Base-by-base conservation (phyloP, 2,888 invertebrate species). In the Xestia ashworthii region DNA sequence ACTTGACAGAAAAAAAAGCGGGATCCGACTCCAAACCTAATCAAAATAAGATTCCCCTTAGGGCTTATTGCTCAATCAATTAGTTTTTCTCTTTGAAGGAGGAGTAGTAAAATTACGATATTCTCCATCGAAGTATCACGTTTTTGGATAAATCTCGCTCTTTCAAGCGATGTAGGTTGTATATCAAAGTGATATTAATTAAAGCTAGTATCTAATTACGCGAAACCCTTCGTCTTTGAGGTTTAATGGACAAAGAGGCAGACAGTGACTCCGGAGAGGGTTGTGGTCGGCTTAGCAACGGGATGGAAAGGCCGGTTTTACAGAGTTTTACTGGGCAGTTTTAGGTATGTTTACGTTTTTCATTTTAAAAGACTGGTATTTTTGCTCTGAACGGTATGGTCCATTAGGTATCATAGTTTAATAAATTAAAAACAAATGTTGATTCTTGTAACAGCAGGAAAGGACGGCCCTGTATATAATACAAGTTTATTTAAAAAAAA, bases 131-230 rank as follows among this genome's bases (percentile, higher is more conserved):
- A 66, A 58, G 25, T 55, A 50, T 65, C 22, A 66, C 16, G 25
- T 67, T 77, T 84, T 71, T 53, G 12, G 58, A 53, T 70, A 81
- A 75, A 74, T 71, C 41, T 46, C 5, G 66, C 65, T 66, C 60
- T 67, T 84, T 76, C 44, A 73, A 85, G 76, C 74, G 62, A 77
- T 76, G 69, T 74, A 55, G 77, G 77, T 79, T 85, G 71, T 81
- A 79, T 78, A 81, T 78, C 79, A 83, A 87, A 85, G 79, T 76
- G 71, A 81, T 87, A 80, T 83, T 81, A 83, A 85, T 83, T 85
- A 83, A 83, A 75, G 53, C 69, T 80, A 70, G 71, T 80, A 80
- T 87, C 71, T 85, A 85, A 87, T 85, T 85, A 83, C 74, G 65
- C 32, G 65, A 70, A 83, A 84, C 78, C 88, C 79, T 83, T 78